Conservation (phyloP, 2,113 vertebrate genomes). For the Tychaedon coryphoeus region DNA sequence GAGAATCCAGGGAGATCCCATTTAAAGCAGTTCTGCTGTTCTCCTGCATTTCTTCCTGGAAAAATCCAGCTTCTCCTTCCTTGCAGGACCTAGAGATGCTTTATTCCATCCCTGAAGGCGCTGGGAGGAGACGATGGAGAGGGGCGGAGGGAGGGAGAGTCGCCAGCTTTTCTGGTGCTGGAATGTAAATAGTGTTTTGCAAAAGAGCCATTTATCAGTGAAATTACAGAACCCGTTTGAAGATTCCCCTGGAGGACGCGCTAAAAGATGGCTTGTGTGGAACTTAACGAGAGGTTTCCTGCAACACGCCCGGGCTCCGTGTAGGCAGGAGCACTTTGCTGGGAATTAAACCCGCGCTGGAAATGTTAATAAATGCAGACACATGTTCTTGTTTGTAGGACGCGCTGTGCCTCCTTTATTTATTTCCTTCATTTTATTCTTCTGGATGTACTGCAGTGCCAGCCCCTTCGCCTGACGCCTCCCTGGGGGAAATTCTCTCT, state of each 20-base stretch:
- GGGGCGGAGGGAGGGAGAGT: not conserved
- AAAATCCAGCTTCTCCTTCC: not conserved
- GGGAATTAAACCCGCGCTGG: conserved; percentile 75
- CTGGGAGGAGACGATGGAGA: not conserved
- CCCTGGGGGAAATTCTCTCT: conserved; percentile 2
- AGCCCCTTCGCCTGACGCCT: not conserved
- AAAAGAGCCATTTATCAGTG: conserved; percentile 73
- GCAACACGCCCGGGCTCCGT: conserved; percentile 41
- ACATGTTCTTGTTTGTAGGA: conserved; percentile 79
- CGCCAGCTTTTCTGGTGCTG: conserved; percentile 14
- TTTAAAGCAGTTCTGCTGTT: not conserved
- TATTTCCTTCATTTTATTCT: conserved; percentile 38
- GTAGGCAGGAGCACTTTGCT: conserved; percentile 61
- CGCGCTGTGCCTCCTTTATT: conserved; percentile 67
- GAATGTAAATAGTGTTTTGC: conserved; percentile 67
- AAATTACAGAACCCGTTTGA: conserved; percentile 74
- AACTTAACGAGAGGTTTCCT: conserved; percentile 73
- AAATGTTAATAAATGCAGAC: conserved; percentile 84
- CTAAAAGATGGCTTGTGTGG: conserved; percentile 60
- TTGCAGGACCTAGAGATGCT: not conserved
- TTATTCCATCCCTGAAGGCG: not conserved
- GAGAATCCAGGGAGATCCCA: not conserved
- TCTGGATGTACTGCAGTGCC: conserved; percentile 11
- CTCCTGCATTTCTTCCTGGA: not conserved
- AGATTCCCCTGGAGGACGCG: conserved; percentile 66